Evolutionary conservation across 2,797 vertebrate species (phyloP), one percentile per base, ranked within the genome.

Genomic region (Crenichthys baileyi): DNA sequence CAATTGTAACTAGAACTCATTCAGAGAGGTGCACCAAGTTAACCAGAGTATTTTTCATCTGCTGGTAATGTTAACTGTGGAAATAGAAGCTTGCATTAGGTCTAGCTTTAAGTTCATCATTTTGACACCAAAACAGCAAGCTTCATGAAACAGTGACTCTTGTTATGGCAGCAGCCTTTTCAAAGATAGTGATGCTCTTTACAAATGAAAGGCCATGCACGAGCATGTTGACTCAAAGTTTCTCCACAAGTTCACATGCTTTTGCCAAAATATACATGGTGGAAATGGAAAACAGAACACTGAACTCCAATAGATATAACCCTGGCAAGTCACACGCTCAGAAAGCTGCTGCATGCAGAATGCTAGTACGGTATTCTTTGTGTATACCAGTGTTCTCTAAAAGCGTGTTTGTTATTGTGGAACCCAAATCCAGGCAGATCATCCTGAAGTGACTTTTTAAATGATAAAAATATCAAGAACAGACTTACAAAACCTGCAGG

Each of bases 1-100:
- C 70, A 72, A 87, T 60, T 73, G 58, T 74, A 85, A 79, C 79
- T 22, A 7, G 22, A 46, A 26, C n/a, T 55, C 26, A 13, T 68
- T 16, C 41, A 56, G 44, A 72, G 11, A 0, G 20, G 22, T 26
- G 26, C n/a, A 9, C 65, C 12, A 24, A 65, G 13, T 72, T 46
- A 46, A 48, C 24, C 9, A 0, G 12, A 26, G 15, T 11, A 2
- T 24, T 39, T n/a, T 7, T 16, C n/a, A 65, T 65, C 29, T n/a
- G 46, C 46, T 65, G 22, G n/a, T 22, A 26, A 3, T 13, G n/a
- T 26, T 15, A 41, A 29, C 46, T 0, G 5, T 50, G 20, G 4
- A 39, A 72, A 15, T 48, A 11, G 31, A 44, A 63, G 7, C 29
- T 16, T 1, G 26, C 16, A 68, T 15, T n/a, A n/a, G 24, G 7